Percentiles rank a stretch among this genome's conserved stretches.
Evolutionary conservation across 2,797 vertebrate species (phyloP).

Genomic region (Molothrus aeneus): DNA sequence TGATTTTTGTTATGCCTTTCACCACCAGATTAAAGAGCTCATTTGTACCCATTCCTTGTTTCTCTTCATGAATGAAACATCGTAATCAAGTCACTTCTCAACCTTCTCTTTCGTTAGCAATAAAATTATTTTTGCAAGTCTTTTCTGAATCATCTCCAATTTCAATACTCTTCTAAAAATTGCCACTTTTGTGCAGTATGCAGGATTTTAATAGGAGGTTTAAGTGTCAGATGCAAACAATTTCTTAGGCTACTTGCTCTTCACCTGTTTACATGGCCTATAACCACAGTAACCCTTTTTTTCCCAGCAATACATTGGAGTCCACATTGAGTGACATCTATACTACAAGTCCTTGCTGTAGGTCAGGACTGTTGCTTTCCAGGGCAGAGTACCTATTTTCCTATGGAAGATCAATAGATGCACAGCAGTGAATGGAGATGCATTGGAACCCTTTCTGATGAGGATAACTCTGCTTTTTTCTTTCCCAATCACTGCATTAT

Average conservation of each 20-base stretch:
- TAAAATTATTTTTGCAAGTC: conserved; percentile 19
- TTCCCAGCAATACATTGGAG: rapidly evolving
- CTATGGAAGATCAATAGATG: neutral
- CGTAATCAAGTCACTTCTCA: conserved; percentile 27
- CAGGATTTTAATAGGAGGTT: neutral
- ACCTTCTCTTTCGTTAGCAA: conserved; percentile 6
- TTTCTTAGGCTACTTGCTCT: neutral
- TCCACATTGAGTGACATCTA: neutral
- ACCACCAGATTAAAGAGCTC: conserved; percentile 8
- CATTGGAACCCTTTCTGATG: neutral
- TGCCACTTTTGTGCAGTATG: neutral
- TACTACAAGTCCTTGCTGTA: neutral
- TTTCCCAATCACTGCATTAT: neutral
- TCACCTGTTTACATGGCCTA: neutral
- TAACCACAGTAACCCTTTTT: neutral
- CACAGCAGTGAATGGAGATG: neutral
- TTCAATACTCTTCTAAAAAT: neutral
- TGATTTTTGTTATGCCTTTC: conserved; percentile 26
- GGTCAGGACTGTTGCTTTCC: neutral
- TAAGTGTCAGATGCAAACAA: neutral
- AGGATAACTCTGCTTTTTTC: neutral
- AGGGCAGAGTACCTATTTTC: neutral
- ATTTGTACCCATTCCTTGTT: neutral
- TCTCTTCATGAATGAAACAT: conserved; percentile 6
- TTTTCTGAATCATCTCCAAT: neutral